phyloP scores from a whole-genome alignment of 2,113 vertebrate species.

The Holacanthus passer region DNA sequence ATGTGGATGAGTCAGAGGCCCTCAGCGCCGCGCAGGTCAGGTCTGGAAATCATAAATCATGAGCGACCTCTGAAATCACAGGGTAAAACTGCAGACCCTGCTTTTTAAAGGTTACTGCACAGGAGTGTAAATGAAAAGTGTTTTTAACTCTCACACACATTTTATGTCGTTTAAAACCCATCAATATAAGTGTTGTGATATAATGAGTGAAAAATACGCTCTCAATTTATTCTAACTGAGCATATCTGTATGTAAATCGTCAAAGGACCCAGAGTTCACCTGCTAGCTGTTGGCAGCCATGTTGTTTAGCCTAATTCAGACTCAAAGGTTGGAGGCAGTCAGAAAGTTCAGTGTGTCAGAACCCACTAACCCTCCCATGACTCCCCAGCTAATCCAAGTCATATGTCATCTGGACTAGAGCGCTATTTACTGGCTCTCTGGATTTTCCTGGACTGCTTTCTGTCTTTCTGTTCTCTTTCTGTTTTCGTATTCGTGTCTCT shows the following conservation, averaged over 20 bases:
- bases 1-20: constrained; percentile 13
- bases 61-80: neutral
- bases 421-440: constrained; percentile 28
- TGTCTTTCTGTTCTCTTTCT: constrained; percentile 8
- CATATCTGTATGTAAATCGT: neutral
- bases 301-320: neutral
- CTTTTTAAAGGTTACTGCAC: neutral
- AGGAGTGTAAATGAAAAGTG: neutral
- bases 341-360: constrained; percentile 69
- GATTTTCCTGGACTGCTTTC: constrained; percentile 40
- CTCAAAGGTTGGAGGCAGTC: constrained; percentile 4
- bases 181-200: neutral
- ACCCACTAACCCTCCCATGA: constrained; percentile 62
- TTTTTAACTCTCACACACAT: neutral
- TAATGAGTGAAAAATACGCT: neutral
- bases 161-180: neutral
- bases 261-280: neutral
- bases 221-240: neutral
- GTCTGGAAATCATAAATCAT: constrained; percentile 39
- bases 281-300: constrained; percentile 13
- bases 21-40: neutral
- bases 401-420: constrained; percentile 50
- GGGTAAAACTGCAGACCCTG: neutral
- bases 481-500: neutral
- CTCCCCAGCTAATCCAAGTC: constrained; percentile 58